Base-by-base conservation (phyloP, 1,140 invertebrate genomes). In the Akabosia matsudoensis region DNA sequence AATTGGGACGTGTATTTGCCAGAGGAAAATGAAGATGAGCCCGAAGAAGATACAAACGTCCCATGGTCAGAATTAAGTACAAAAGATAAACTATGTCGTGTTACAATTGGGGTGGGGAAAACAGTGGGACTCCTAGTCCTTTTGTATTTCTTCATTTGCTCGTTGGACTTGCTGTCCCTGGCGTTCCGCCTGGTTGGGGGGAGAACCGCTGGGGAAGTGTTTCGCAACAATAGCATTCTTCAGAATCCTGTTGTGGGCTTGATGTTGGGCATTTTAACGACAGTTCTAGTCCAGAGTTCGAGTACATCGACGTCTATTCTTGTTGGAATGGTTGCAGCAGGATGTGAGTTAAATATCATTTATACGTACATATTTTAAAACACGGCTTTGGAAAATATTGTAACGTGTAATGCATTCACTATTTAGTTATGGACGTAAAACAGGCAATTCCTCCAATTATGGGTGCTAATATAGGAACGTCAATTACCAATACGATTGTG, bases 381-480 rank as follows among this genome's bases (percentile, higher is more conserved):
- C n/a, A 2, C 73, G 72, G 18, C 30, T 7, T n/a, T n/a, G n/a
- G n/a, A n/a, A n/a, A n/a, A n/a, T n/a, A n/a, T n/a, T n/a, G n/a
- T 34, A 73, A 73, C 18, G 16, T 51, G 18, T 76, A 51, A 76
- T 74, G 1, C 2, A 14, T 75, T 74, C 78, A 24, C 54, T 74
- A 81, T 82, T 1, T 80, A 88, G 88, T 89, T 72, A 74, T 89
- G 30, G 80, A 83, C 3, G 87, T 89, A 0, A 75, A 81, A 2
- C 79, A 84, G n/a, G 87, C 88, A 2, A 88, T 90, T 51, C 88
- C 88, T 2, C 87, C 90, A 70, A 84, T 90, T 13, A 89, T 90
- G 88, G 88, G 89, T 0, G 84, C 88, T 33, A 90, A 90, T 82
- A 88, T 90, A 61, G 88, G 89, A n/a, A 90, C 88, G 0, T 88